Base-by-base conservation (phyloP, 2,888 invertebrate species). In the Chesias legatella region DNA sequence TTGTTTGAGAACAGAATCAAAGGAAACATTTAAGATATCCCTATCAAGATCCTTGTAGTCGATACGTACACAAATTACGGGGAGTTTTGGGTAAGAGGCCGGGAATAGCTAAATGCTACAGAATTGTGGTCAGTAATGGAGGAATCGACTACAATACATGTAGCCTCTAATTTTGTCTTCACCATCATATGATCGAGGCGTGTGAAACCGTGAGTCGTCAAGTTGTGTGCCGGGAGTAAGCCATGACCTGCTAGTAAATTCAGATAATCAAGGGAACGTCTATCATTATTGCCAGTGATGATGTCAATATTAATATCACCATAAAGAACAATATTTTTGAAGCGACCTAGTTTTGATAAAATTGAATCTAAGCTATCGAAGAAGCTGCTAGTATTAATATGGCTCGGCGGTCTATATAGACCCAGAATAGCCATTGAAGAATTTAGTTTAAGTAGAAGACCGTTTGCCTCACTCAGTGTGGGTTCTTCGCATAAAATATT, bases 151-250 rank as follows among this genome's bases (percentile, higher is more conserved):
- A 23, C 4, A 7, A 36, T 7, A 7, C 47, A 46, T 0, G 7
- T 21, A 5, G 46, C 44, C 0, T 31, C n/a, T 3, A 45, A 7
- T 7, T 30, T 48, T 0, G 56, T 47, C 35, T 48, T 56, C 0
- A 60, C 2, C 11, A 56, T 48, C 2, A 47, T 13, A 10, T 57
- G 59, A 25, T 56, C 51, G 0, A 58, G 13, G 5, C 57, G 52
- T 0, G 53, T 44, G 1, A 29, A n/a, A 0, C 43, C 44, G 3
- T 45, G 49, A 0, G 58, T 60, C 0, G 48, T 37, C 0, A 36
- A 3, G 1, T 23, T 36, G n/a, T 56, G 50, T 0, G 42, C 53
- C 1, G 58, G 50, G 0, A 57, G 43, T 1, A 60, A 11, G 1
- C 48, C 32, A 8, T 61, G 61, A 6, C 43, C 24, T 0, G 59